These are phyloP conservation scores for Danio choprae DNA, from an alignment of 2,797 vertebrate genomes.

Conservation along the genomic window DNA sequence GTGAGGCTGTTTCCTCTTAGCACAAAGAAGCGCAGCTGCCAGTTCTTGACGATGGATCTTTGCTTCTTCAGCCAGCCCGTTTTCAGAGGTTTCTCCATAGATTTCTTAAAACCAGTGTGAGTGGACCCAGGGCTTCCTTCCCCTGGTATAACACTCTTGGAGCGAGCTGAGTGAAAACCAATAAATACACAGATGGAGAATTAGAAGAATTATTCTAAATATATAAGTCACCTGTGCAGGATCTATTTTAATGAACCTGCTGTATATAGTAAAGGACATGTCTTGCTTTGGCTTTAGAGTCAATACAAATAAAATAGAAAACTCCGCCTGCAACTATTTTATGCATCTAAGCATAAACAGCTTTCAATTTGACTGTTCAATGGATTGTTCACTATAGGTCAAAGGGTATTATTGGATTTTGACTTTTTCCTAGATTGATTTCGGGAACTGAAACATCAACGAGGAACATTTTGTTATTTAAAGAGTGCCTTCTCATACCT, in stretches of 20 bases:
- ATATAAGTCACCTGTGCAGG: not conserved
- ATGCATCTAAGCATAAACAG: not conserved
- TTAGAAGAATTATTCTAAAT: slow-evolving; percentile 2
- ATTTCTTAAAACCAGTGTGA: slow-evolving; percentile 64
- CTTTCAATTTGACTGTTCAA: not conserved
- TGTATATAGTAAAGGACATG: not conserved
- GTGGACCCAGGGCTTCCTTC: slow-evolving; percentile 71
- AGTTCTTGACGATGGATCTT: slow-evolving; percentile 93
- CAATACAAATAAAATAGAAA: not conserved
- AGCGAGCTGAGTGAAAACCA: slow-evolving; percentile 80
- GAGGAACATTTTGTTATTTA: not conserved
- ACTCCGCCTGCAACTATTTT: not conserved
- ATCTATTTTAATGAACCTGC: not conserved
- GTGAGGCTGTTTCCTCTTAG: slow-evolving; percentile 86
- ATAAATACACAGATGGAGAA: not conserved
- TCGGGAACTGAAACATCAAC: slow-evolving; percentile 33
- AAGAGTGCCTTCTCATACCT: not conserved
- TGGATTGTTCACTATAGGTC: not conserved
- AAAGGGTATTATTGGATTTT: not conserved
- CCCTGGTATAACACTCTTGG: slow-evolving; percentile 86
- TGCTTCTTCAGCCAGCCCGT: slow-evolving; percentile 95
- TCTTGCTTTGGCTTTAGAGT: not conserved
- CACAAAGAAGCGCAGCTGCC: slow-evolving; percentile 93
- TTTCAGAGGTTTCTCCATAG: slow-evolving; percentile 87
- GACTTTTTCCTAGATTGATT: not conserved